These are phyloP conservation scores for Apodemia zela DNA, from an alignment of 2,888 invertebrate species.

Conservation along the genomic window DNA sequence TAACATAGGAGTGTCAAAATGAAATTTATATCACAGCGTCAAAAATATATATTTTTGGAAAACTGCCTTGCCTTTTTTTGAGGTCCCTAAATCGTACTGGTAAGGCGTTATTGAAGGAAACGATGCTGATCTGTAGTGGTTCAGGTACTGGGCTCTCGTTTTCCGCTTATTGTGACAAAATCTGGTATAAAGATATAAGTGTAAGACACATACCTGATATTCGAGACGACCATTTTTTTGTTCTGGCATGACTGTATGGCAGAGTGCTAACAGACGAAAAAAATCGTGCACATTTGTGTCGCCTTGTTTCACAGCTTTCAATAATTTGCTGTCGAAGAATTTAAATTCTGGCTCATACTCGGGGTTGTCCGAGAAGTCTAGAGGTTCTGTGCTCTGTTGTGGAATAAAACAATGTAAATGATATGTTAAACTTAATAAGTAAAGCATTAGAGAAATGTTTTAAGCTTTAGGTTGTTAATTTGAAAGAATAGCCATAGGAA, in stretches of 20 bases:
- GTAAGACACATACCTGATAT: conserved; percentile 81
- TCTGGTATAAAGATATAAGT: too few species aligned
- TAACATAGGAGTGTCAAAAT: too few species aligned
- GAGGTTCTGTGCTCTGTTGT: conserved; percentile 84
- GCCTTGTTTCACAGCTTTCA: conserved; percentile 89
- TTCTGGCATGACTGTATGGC: conserved; percentile 99
- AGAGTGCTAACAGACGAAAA: conserved; percentile 95
- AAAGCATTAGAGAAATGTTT: background rate
- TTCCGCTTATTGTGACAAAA: too few species aligned
- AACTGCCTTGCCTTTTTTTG: too few species aligned
- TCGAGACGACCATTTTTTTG: conserved; percentile 89
- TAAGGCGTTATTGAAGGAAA: too few species aligned
- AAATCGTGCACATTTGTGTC: conserved; percentile 90
- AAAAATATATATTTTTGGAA: too few species aligned
- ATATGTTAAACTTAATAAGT: background rate
- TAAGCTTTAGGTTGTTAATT: background rate
- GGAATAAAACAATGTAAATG: background rate
- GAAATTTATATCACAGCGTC: too few species aligned
- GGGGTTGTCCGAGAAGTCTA: conserved; percentile 97
- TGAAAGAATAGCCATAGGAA: background rate
- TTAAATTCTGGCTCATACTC: conserved; percentile 95
- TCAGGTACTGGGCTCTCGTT: too few species aligned
- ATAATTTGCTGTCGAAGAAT: conserved; percentile 93
- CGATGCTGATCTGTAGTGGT: too few species aligned
- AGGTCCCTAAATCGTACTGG: too few species aligned